phyloP scores from a whole-genome alignment of 2,113 vertebrate genomes.

The Hirundichthys speculiger region DNA sequence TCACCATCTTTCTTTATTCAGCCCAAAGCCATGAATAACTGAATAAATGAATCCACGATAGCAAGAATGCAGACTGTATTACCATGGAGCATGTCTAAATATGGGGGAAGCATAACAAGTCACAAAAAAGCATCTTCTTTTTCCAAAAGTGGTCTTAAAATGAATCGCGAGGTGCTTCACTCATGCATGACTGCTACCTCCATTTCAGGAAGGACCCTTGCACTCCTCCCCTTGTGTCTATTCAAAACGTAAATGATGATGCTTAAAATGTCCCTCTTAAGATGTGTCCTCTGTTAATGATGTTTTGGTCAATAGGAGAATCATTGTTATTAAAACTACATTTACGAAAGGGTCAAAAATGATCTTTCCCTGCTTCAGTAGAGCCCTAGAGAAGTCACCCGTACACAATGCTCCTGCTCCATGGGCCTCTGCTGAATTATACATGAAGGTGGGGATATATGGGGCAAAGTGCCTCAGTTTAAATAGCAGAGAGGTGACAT shows the following conservation, averaged over 20 bases:
- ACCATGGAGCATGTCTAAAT: constrained; percentile 72
- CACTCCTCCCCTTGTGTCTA: background rate
- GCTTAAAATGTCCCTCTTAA: constrained; percentile 26
- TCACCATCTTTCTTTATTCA: constrained; percentile 67
- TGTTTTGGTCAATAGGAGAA: constrained; percentile 57
- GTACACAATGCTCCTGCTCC: constrained; percentile 26
- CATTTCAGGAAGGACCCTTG: constrained; percentile 36
- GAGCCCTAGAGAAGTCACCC: constrained; percentile 59
- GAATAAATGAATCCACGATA: constrained; percentile 73
- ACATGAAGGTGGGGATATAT: constrained; percentile 52
- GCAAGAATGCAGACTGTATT: constrained; percentile 66
- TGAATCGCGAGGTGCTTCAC: constrained; percentile 60
- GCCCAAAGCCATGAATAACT: constrained; percentile 73
- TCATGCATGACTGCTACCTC: constrained; percentile 66
- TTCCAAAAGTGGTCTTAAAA: constrained; percentile 68
- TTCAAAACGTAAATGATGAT: constrained; percentile 36
- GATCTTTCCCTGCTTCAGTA: constrained; percentile 14
- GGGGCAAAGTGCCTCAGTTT: constrained; percentile 52
- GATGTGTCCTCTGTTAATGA: constrained; percentile 50
- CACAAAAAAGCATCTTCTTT: constrained; percentile 69
- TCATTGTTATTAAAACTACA: constrained; percentile 35
- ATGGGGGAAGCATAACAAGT: constrained; percentile 65
- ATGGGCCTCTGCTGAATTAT: constrained; percentile 71
- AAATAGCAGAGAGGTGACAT: constrained; percentile 60
- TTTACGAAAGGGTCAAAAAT: constrained; percentile 36